Base-by-base conservation (phyloP, 2,888 invertebrate species). In the Andrena trimmerana region DNA sequence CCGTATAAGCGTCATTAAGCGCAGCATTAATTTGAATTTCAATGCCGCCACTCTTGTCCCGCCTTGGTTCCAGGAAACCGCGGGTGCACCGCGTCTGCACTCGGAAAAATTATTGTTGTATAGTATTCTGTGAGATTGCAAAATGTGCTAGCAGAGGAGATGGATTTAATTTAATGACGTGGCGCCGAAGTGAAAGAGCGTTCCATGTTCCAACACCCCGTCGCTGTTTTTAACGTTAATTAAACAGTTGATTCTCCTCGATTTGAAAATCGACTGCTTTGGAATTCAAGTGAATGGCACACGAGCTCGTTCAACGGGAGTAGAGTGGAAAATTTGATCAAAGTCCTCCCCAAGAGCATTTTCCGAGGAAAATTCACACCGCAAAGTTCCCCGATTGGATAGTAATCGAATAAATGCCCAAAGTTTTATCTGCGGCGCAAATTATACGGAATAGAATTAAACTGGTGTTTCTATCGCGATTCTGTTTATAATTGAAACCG, bases 1-100 rank as follows among this genome's bases (percentile, higher is more conserved):
- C 76, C 76, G 57, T 85, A 77, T 75, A 78, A 78, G 85, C 76
- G 85, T 85, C 85, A 85, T 85, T 85, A 85, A 85, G 76, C 82
- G 73, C 20, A 54, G 78, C 78, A 85, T 82, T 85, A 85, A 85
- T 85, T 85, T 85, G 76, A 85, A 85, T 85, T 73, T 85, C 85
- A 85, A 85, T 82, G 78, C 59, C 50, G 75, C 78, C 73, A 70
- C 73, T 78, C 73, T 76, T 74, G 77, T 78, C 69, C 71, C 70
- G 10, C 13, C 57, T 29, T 54, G 65, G 54, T 4, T n/a, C 13
- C 5, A 20, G 33, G 20, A 62, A 59, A 60, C 24, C 33, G 8
- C 48, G 52, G 31, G 13, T 13, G 6, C 75, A 54, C 29, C 24
- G 42, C 6, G 52, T 36, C 36, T 20, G 36, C n/a, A 13, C 24